A percentile compares a stretch with the other conserved stretches of the same genome.
Evolutionary conservation across 1,140 invertebrate species (phyloP).

Genomic region (Sminthurides bifidus): DNA sequence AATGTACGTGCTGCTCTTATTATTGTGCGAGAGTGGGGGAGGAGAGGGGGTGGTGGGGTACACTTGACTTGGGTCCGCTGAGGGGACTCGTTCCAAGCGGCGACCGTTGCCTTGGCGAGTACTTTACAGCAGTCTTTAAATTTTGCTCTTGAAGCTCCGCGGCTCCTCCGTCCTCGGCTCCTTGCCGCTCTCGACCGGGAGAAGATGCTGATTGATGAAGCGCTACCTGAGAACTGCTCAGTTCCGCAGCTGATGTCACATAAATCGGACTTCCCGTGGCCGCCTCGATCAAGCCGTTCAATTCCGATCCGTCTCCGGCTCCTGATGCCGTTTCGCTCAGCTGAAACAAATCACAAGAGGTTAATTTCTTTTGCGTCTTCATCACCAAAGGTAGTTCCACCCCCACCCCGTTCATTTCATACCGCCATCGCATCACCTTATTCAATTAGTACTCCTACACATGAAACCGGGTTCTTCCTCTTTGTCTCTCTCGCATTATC

Average conservation of each 20-base stretch:
- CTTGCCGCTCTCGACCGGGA: conserved; percentile 18
- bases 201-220: conserved; percentile 33
- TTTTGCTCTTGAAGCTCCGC: not conserved
- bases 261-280: conserved; percentile 52
- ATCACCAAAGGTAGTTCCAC: no score
- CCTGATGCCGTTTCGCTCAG: conserved; percentile 50
- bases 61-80: not conserved
- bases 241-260: conserved; percentile 55
- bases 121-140: not conserved
- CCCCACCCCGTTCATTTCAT: no score
- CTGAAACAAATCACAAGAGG: conserved; percentile 39
- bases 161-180: conserved; percentile 8
- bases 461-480: no score
- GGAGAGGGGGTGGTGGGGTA: not conserved
- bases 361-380: no score
- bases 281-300: conserved; percentile 57
- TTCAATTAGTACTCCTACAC: no score
- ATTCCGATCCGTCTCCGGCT: conserved; percentile 44
- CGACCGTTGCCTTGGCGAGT: conserved; percentile 1
- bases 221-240: conserved; percentile 41
- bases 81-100: conserved; percentile 4
- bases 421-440: no score
- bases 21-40: no score
- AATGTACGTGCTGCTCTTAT: no score
- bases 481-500: no score